These are phyloP conservation scores for Dugesia japonica DNA, from an alignment of 2,888 invertebrate genomes.

Conservation along the genomic window DNA sequence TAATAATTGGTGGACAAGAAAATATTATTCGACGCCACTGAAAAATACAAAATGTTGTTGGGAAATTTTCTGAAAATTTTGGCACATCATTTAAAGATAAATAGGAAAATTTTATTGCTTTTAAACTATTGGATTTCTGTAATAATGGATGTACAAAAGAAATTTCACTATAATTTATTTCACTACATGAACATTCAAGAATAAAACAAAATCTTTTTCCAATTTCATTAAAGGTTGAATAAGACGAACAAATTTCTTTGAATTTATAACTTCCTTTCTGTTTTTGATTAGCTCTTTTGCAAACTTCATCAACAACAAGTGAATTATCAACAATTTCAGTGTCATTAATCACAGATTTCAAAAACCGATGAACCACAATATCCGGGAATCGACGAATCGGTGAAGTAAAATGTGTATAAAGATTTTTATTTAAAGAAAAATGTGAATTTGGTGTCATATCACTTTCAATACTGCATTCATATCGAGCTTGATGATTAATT, in stretches of 20 bases:
- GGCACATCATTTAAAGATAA: not conserved
- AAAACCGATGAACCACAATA: not conserved
- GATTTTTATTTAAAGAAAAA: not conserved
- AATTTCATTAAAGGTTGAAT: not conserved
- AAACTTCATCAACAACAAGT: not conserved
- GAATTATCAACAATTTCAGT: not conserved
- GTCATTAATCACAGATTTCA: not conserved
- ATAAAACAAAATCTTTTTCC: not conserved
- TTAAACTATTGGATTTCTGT: not conserved
- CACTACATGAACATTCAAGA: not conserved
- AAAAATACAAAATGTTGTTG: not conserved
- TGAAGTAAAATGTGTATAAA: not conserved
- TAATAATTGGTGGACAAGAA: not conserved
- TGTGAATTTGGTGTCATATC: not conserved
- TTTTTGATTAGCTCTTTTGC: not conserved
- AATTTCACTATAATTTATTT: not conserved
- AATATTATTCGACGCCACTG: not conserved
- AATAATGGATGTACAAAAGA: not conserved
- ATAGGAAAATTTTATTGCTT: not conserved
- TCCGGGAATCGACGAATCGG: not conserved
- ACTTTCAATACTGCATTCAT: not conserved
- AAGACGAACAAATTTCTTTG: not conserved
- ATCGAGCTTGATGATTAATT: not conserved
- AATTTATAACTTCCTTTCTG: not conserved
- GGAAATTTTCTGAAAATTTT: not conserved